phyloP scores from a whole-genome alignment of 2,113 vertebrate species.

The Sebastes fasciatus region DNA sequence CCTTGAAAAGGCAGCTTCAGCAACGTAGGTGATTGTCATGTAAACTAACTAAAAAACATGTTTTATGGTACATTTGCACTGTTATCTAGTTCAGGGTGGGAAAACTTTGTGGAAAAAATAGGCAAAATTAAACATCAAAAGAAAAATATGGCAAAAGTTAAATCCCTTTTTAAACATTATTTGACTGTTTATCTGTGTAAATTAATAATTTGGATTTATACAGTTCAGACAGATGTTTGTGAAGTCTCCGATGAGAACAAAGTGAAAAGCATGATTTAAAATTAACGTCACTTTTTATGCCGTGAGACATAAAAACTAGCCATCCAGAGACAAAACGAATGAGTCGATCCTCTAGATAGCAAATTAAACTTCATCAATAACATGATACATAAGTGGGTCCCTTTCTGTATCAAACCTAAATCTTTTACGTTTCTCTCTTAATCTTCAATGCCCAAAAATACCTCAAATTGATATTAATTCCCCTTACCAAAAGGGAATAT shows the following conservation, averaged over 20 bases:
- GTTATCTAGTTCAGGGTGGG: neutral
- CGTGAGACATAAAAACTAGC: neutral
- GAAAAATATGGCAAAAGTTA: slow-evolving; percentile 10
- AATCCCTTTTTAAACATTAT: slow-evolving; percentile 45
- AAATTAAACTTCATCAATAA: neutral
- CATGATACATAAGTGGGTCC: slow-evolving; percentile 35
- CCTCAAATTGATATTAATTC: slow-evolving; percentile 7
- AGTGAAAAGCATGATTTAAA: slow-evolving; percentile 21
- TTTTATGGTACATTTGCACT: neutral
- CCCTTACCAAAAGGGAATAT: slow-evolving; percentile 23
- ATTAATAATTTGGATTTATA: neutral
- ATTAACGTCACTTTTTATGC: neutral
- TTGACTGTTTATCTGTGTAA: neutral
- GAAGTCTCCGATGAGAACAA: neutral
- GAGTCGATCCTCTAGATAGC: neutral
- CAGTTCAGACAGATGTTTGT: neutral
- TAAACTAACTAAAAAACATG: neutral
- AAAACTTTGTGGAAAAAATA: neutral
- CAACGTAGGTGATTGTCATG: slow-evolving; percentile 19
- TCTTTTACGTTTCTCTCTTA: neutral
- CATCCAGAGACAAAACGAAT: neutral
- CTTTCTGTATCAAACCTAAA: slow-evolving; percentile 61
- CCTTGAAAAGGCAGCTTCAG: slow-evolving; percentile 39
- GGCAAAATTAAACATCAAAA: neutral
- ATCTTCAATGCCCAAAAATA: slow-evolving; percentile 43